Conservation (phyloP, 2,888 invertebrate species). For the Thalpophila matura region DNA sequence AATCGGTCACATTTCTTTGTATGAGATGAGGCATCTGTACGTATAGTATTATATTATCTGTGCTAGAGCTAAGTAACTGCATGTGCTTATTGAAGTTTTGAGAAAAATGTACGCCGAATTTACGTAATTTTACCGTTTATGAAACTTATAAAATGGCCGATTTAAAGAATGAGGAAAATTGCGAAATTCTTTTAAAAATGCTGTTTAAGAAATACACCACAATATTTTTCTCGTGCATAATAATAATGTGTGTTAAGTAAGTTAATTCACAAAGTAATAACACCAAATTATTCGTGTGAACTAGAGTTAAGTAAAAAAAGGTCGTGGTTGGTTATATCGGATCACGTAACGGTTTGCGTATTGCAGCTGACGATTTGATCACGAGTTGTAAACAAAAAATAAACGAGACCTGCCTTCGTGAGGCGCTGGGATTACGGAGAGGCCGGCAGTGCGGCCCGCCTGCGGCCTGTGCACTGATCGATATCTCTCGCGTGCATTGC, state of each 20-base stretch:
- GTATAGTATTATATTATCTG: too few species aligned
- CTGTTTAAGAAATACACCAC: conserved; percentile 36
- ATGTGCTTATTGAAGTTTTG: conserved; percentile 34
- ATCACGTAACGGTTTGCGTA: conserved; percentile 66
- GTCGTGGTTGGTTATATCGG: conserved; percentile 51
- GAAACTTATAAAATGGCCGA: conserved; percentile 29
- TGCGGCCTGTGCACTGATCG: conserved; percentile 21
- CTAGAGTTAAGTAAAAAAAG: conserved; percentile 62
- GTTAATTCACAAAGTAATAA: conserved; percentile 61
- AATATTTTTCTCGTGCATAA: conserved; percentile 46
- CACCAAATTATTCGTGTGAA: conserved; percentile 66
- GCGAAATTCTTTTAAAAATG: conserved; percentile 36
- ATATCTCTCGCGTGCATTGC: conserved; percentile 42
- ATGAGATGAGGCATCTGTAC: too few species aligned
- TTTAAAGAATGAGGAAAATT: conserved; percentile 49
- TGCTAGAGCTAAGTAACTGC: conserved; percentile 31
- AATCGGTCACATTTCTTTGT: too few species aligned
- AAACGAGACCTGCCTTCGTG: conserved; percentile 44
- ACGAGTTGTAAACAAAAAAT: conserved; percentile 64
- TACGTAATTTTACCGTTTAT: conserved; percentile 51
- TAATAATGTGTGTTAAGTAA: conserved; percentile 57
- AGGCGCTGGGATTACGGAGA: conserved; percentile 28
- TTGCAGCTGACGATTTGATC: conserved; percentile 62
- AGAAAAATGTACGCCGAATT: conserved; percentile 29
- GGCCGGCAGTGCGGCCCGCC: not conserved